These are phyloP conservation scores for Astropecten irregularis DNA, from an alignment of 53 echinoderm and acorn worm genomes.

Conservation along the genomic window DNA sequence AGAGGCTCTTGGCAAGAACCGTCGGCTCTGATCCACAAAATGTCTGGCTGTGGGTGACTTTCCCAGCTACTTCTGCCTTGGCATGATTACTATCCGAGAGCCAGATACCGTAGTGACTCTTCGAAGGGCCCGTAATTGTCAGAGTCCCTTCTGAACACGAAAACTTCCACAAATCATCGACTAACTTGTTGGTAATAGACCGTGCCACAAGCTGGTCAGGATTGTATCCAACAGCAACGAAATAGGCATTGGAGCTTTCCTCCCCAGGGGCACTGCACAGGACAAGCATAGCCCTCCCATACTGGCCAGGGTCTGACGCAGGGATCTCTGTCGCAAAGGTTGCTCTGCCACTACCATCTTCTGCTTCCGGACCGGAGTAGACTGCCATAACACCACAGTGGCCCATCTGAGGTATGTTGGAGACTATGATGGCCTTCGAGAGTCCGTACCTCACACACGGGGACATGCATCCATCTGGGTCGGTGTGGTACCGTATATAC, in stretches of 20 bases:
- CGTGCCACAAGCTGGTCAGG: background rate
- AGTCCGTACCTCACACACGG: constrained; percentile 65
- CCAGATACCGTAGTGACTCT: constrained; percentile 67
- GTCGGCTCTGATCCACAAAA: constrained; percentile 68
- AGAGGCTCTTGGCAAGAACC: constrained; percentile 45
- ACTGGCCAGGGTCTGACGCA: background rate
- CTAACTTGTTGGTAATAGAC: background rate
- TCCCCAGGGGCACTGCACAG: constrained; percentile 70
- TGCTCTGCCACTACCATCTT: background rate
- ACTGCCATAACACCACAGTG: constrained; percentile 58
- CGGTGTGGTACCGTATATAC: constrained; percentile 65
- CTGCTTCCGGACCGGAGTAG: constrained; percentile 47
- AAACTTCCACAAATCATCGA: constrained; percentile 60
- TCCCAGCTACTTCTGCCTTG: constrained; percentile 4
- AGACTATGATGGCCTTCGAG: constrained; percentile 62
- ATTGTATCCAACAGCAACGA: constrained; percentile 41
- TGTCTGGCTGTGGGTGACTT: constrained; percentile 72
- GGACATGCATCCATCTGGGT: constrained; percentile 55
- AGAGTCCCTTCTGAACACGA: constrained; percentile 19
- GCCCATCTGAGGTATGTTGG: constrained; percentile 69
- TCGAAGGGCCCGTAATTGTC: constrained; percentile 63
- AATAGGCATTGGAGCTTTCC: constrained; percentile 44
- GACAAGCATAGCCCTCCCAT: constrained; percentile 52
- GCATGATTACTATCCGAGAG: constrained; percentile 47
- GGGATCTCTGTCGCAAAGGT: constrained; percentile 8